Evolutionary conservation across 2,888 invertebrate genomes (phyloP), one percentile per base, ranked within the genome.

Genomic region (Chaetoderma sp.): DNA sequence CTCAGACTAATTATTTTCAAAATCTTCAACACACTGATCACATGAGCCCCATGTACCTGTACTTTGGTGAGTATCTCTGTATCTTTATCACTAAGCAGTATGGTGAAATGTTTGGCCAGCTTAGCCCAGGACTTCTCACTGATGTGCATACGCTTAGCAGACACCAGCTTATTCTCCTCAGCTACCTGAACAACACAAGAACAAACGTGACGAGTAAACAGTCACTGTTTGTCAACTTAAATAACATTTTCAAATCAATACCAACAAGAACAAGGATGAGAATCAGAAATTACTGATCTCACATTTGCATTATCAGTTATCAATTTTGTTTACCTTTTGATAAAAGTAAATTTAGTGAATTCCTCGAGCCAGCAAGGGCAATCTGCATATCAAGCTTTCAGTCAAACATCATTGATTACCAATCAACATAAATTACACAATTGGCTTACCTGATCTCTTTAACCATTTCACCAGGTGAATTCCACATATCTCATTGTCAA

Each of bases 91-190:
- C 82, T 83, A n/a, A 86, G 79, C 21, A 85, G 73, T 32, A 86
- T 79, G 13, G 85, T 81, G 72, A 86, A 86, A 68, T 86, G 86
- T 44, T 78, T 80, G 21, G 84, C 84, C 30, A 86, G 74, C 68
- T 86, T 84, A 16, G 78, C 78, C 86, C 86, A 86, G 8, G 81
- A 72, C 66, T 85, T 85, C 72, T 86, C 86, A 66, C 78, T 77
- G 27, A 85, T 77, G 67, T 84, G 83, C 44, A 86, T 71, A 5
- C 83, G 77, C 61, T 83, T 85, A 54, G 84, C 84, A 10, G 85
- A 84, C 49, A 77, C 82, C 30, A 86, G 72, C 39, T 78, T 73
- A 44, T 82, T 79, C 66, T 86, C 85, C 39, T 83, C 80, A 44
- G 84, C 83, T 18, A 86, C 85, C 86, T 86, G 57, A 21, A 44